These are phyloP conservation scores for Aphis gossypii DNA, from an alignment of 1,140 invertebrate genomes.

Conservation along the genomic window DNA sequence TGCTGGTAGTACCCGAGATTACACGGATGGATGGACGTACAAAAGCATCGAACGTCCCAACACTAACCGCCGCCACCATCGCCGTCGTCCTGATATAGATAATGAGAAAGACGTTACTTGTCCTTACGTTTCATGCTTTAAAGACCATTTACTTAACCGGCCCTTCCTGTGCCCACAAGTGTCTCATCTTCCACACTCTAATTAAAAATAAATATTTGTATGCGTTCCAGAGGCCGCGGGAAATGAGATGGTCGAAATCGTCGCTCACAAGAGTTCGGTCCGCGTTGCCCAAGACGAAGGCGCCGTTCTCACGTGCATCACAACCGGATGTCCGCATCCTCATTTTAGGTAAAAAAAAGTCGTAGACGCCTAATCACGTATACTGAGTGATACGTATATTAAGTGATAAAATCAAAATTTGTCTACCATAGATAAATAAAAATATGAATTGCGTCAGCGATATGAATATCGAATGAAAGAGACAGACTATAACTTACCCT, in stretches of 20 bases:
- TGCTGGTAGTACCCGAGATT: constrained; percentile 2
- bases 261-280: constrained; percentile 74
- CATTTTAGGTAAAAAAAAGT: constrained; percentile 75
- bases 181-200: not conserved
- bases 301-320: constrained; percentile 75
- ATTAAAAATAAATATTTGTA: constrained; percentile 28
- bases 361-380: constrained; percentile 51
- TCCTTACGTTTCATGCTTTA: not conserved
- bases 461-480: not conserved
- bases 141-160: constrained; percentile 3
- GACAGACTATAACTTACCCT: not conserved
- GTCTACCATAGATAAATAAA: not conserved
- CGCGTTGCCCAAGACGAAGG: constrained; percentile 78
- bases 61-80: not conserved
- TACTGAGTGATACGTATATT: too few relatives aligned
- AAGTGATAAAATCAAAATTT: not conserved
- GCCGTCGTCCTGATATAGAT: not conserved
- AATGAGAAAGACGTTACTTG: constrained; percentile 41
- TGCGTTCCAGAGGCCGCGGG: constrained; percentile 71
- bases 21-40: constrained; percentile 30
- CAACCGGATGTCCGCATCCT: constrained; percentile 76
- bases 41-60: constrained; percentile 38
- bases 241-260: constrained; percentile 72
- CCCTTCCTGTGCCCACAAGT: not conserved
- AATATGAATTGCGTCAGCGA: not conserved